A percentile compares a stretch with the other conserved stretches of the same genome.
These are phyloP conservation scores for Aramus guarauna DNA, from an alignment of 2,113 vertebrate species.

Conservation along the genomic window DNA sequence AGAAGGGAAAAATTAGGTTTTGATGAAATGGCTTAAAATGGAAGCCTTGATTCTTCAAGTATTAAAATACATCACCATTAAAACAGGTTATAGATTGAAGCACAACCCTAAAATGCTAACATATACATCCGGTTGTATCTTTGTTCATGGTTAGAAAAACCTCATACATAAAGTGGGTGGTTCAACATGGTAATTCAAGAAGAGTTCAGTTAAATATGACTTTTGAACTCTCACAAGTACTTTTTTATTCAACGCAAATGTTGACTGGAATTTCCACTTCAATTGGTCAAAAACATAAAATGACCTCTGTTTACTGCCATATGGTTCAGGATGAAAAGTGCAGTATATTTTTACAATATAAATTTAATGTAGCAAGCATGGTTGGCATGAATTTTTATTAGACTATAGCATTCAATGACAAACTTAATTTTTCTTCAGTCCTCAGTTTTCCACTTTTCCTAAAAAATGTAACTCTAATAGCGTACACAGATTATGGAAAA, in stretches of 20 bases:
- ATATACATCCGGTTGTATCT: background rate
- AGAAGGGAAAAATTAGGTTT: background rate
- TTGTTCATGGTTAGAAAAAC: background rate
- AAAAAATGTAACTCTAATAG: background rate
- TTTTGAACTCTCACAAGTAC: background rate
- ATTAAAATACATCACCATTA: background rate
- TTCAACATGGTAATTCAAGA: background rate
- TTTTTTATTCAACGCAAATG: background rate
- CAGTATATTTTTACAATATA: background rate
- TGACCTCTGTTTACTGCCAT: background rate
- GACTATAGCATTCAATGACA: background rate
- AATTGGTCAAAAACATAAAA: background rate
- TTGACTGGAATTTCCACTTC: background rate
- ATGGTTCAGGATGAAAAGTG: background rate
- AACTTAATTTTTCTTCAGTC: background rate
- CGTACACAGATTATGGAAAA: background rate
- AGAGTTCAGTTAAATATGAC: background rate
- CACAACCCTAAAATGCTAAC: background rate
- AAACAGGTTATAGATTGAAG: background rate
- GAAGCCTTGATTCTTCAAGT: background rate
- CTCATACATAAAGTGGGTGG: background rate
- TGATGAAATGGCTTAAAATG: background rate
- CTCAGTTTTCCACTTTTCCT: background rate
- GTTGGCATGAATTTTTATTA: background rate
- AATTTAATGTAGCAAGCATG: background rate